phyloP scores from a whole-genome alignment of 2,797 vertebrate genomes.

The Jordanella pulchra region DNA sequence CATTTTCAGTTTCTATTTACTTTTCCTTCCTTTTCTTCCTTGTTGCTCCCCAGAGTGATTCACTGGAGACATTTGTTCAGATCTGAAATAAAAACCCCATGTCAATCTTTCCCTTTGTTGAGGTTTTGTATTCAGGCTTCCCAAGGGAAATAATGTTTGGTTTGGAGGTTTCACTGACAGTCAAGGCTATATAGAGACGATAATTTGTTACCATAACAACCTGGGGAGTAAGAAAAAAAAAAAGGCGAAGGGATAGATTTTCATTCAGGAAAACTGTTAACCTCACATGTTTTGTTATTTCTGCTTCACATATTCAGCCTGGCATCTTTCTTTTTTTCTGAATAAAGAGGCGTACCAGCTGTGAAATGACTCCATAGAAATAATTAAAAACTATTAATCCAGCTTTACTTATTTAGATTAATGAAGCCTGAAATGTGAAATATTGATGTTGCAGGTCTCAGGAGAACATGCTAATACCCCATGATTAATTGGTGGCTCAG shows the following conservation, averaged over 20 bases:
- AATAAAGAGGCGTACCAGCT: neutral
- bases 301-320: neutral
- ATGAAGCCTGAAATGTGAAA: constrained; percentile 16
- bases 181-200: neutral
- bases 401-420: constrained; percentile 10
- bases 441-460: constrained; percentile 9
- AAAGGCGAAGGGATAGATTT: neutral
- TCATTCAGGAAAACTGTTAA: constrained; percentile 8
- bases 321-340: neutral
- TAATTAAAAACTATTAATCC: constrained; percentile 18
- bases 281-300: neutral
- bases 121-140: constrained; percentile 11
- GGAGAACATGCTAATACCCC: constrained; percentile 1
- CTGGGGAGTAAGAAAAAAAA: constrained; percentile 5
- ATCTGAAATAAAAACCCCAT: constrained; percentile 11
- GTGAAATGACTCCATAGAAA: constrained; percentile 7
- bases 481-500: constrained; percentile 7
- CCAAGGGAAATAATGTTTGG: constrained; percentile 19
- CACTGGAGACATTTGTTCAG: constrained; percentile 11
- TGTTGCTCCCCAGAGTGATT: neutral
- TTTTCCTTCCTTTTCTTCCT: neutral
- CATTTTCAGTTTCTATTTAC: constrained; percentile 7
- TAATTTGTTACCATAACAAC: constrained; percentile 21
- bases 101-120: constrained; percentile 13
- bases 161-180: constrained; percentile 13